Evolutionary conservation across 1,140 invertebrate species (phyloP).

Genomic region (Ganaspis sp.): DNA sequence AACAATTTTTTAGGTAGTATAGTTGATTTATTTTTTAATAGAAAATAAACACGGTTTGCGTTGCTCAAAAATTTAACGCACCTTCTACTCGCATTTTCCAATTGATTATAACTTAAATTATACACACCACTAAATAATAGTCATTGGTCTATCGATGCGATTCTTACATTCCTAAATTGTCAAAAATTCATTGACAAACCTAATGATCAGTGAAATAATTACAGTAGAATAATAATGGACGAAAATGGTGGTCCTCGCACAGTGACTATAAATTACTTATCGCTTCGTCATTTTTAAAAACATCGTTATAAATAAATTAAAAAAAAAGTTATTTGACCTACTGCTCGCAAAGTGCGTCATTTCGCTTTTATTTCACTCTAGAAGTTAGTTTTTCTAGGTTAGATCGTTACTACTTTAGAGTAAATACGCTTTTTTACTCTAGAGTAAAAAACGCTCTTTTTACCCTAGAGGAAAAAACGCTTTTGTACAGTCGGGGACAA

Average conservation of each 20-base stretch:
- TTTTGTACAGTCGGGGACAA: too few relatives aligned
- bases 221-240: background rate
- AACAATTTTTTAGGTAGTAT: slow-evolving; percentile 2
- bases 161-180: slow-evolving; percentile 34
- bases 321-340: slow-evolving; percentile 40
- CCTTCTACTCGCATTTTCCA: slow-evolving; percentile 3
- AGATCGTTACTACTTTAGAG: too few relatives aligned
- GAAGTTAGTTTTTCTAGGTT: too few relatives aligned
- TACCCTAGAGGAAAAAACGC: too few relatives aligned
- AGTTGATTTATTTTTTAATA: background rate
- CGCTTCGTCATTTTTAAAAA: background rate
- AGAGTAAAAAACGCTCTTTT: too few relatives aligned
- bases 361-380: too few relatives aligned
- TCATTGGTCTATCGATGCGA: slow-evolving; percentile 72
- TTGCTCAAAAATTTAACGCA: slow-evolving; percentile 3
- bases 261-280: slow-evolving; percentile 43
- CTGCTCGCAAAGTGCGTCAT: too few relatives aligned
- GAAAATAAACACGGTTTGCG: slow-evolving; percentile 10
- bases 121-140: slow-evolving; percentile 66
- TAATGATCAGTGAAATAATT: background rate
- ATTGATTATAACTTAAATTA: slow-evolving; percentile 53
- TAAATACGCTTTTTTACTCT: too few relatives aligned
- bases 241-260: slow-evolving; percentile 35
- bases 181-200: background rate
- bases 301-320: background rate